These are phyloP conservation scores for Chaenogobius annularis DNA, from an alignment of 2,113 vertebrate genomes.

Conservation along the genomic window DNA sequence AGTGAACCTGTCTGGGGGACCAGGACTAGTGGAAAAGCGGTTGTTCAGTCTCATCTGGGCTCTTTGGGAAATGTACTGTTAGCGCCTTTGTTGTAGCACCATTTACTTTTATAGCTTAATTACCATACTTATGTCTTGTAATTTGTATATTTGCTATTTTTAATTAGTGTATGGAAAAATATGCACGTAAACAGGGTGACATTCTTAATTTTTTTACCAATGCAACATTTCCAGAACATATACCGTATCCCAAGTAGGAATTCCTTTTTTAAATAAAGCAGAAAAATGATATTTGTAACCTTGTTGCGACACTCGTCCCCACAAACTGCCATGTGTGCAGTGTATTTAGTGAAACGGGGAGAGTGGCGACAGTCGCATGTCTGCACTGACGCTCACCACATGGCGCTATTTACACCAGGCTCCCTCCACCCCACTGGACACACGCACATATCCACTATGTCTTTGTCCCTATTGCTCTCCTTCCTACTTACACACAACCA, in stretches of 20 bases:
- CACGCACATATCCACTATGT: conserved; percentile 30
- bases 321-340: conserved; percentile 34
- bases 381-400: conserved; percentile 58
- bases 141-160: conserved; percentile 69
- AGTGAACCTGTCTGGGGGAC: too few species aligned
- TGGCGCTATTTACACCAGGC: conserved; percentile 70
- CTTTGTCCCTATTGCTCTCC: conserved; percentile 37
- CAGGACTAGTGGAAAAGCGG: too few species aligned
- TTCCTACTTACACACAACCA: conserved; percentile 31
- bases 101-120: conserved; percentile 70
- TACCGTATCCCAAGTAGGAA: neutral
- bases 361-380: conserved; percentile 56
- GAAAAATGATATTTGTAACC: conserved; percentile 10
- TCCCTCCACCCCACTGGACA: conserved; percentile 54
- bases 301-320: conserved; percentile 48
- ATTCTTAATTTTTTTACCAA: neutral
- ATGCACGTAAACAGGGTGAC: conserved; percentile 11
- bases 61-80: too few species aligned
- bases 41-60: too few species aligned
- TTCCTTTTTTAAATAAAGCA: neutral
- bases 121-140: conserved; percentile 65
- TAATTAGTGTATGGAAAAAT: conserved; percentile 40
- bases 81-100: conserved; percentile 52
- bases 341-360: conserved; percentile 25
- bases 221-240: neutral